Conservation (phyloP, 1,140 invertebrate genomes). For the Drosophila obscura region DNA sequence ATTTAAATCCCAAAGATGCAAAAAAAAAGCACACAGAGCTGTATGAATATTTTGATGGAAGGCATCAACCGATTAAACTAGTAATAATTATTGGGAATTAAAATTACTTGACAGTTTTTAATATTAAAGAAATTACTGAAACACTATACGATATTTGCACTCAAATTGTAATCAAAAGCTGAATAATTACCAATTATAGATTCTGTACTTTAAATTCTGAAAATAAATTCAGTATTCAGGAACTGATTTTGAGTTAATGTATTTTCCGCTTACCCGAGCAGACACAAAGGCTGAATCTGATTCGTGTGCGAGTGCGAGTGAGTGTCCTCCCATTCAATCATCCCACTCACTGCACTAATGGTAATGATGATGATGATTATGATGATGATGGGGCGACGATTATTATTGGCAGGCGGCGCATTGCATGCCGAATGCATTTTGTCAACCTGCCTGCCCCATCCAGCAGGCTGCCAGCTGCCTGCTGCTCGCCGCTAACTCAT, state of each 20-base stretch:
- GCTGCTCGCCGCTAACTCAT: conserved; percentile 33
- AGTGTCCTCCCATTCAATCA: conserved; percentile 11
- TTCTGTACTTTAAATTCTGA: neutral
- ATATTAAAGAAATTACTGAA: conserved; percentile 1
- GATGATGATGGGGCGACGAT: conserved; percentile 60
- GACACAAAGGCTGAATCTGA: conserved; percentile 34
- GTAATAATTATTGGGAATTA: too few species aligned
- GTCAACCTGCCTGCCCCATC: conserved; percentile 52
- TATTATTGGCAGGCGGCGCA: conserved; percentile 66
- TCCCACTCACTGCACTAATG: conserved; percentile 5
- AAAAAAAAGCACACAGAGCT: conserved; percentile 6
- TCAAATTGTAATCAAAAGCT: conserved; percentile 16
- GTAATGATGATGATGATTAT: conserved; percentile 37
- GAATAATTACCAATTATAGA: conserved; percentile 23
- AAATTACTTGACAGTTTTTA: neutral
- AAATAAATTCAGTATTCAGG: conserved; percentile 38
- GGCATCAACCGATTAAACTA: neutral
- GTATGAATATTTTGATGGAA: neutral
- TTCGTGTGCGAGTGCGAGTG: conserved; percentile 21
- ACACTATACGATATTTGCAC: conserved; percentile 8
- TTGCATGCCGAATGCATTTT: conserved; percentile 70
- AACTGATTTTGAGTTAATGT: conserved; percentile 39
- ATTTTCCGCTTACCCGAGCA: conserved; percentile 43
- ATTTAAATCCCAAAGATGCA: conserved; percentile 2
- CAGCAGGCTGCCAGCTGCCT: neutral